These are phyloP conservation scores for Temnothorax longispinosus DNA, from an alignment of 1,140 invertebrate genomes.

Conservation along the genomic window DNA sequence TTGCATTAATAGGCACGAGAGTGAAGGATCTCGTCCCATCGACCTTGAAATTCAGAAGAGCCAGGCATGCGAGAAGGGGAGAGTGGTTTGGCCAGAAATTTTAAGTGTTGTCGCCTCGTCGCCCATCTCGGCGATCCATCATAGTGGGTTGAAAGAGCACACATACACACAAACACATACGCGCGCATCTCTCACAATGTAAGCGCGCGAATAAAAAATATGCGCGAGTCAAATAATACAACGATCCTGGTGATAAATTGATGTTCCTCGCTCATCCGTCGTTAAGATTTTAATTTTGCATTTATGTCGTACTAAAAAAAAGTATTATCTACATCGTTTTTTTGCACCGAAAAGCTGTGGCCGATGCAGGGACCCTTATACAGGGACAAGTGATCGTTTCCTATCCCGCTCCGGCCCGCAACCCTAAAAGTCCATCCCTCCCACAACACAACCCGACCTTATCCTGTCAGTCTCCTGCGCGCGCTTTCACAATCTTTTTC, in stretches of 20 bases:
- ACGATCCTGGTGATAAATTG: conserved; percentile 32
- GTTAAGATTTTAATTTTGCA: conserved; percentile 33
- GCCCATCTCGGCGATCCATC: conserved; percentile 52
- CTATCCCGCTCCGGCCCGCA: neutral
- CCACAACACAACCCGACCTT: neutral
- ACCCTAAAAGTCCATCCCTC: neutral
- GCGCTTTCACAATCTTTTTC: conserved; percentile 33
- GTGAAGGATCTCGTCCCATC: neutral
- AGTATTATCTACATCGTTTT: neutral
- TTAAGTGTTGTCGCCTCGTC: conserved; percentile 38
- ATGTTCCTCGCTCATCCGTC: neutral
- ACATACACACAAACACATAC: neutral
- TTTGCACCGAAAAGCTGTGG: neutral
- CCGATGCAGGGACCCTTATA: conserved; percentile 28
- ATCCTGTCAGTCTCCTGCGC: conserved; percentile 33
- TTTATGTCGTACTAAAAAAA: conserved; percentile 8
- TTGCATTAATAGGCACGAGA: conserved; percentile 17
- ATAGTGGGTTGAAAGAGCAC: conserved; percentile 25
- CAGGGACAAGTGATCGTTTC: conserved; percentile 8
- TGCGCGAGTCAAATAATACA: conserved; percentile 5
- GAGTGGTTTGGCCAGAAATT: conserved; percentile 71
- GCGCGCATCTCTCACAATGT: neutral
- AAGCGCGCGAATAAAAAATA: conserved; percentile 27
- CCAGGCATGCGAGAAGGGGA: conserved; percentile 51
- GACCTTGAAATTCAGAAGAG: conserved; percentile 67